phyloP scores from a whole-genome alignment of 2,888 invertebrate genomes.

The Diadegma fenestrale region DNA sequence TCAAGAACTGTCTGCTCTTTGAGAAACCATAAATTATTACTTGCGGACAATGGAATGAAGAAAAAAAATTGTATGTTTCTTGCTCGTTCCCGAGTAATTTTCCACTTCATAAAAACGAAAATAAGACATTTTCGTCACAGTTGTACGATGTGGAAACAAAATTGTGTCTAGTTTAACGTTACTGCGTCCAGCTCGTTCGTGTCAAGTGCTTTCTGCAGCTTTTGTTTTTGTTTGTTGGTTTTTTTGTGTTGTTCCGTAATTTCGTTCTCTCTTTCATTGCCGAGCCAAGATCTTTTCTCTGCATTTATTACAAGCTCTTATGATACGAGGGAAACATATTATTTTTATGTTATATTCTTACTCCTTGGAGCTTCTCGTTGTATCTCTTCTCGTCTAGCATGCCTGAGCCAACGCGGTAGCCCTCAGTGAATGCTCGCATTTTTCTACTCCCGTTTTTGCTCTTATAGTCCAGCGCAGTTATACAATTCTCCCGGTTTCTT shows the following conservation, averaged over 20 bases:
- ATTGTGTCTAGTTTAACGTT: not conserved
- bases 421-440: slow-evolving; percentile 32
- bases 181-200: not conserved
- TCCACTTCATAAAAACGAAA: slow-evolving; percentile 13
- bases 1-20: not conserved
- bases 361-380: slow-evolving; percentile 35
- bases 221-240: slow-evolving; percentile 13
- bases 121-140: not conserved
- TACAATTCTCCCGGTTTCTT: slow-evolving; percentile 44
- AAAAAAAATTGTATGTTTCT: not conserved
- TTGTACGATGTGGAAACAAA: not conserved
- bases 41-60: not conserved
- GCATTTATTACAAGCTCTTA: slow-evolving; percentile 16
- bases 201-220: not conserved
- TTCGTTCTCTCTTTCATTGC: not conserved
- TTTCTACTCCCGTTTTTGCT: slow-evolving; percentile 33
- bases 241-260: not conserved
- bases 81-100: not conserved
- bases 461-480: slow-evolving; percentile 36
- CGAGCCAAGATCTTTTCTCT: slow-evolving; percentile 26
- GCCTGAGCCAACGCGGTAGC: slow-evolving; percentile 7
- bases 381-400: slow-evolving; percentile 8
- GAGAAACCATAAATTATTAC: not conserved
- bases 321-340: slow-evolving; percentile 16
- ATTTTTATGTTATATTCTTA: slow-evolving; percentile 46